Conservation (phyloP, 2,797 vertebrate species). For the Lithobates sylvaticus region DNA sequence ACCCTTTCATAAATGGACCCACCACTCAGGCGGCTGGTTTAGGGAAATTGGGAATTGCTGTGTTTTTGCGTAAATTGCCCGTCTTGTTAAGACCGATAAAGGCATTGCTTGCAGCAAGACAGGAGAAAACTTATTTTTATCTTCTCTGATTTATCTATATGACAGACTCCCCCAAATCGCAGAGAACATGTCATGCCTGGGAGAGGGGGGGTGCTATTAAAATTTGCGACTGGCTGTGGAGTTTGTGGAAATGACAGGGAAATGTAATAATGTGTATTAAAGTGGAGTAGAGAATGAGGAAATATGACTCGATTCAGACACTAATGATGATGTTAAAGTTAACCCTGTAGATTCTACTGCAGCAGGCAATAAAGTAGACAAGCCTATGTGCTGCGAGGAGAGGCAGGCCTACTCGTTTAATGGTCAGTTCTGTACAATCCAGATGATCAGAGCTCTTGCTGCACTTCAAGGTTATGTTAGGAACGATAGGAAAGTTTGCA, state of each 20-base stretch:
- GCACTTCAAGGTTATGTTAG: no score
- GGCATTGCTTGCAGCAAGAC: slow-evolving; percentile 65
- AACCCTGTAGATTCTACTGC: slow-evolving; percentile 11
- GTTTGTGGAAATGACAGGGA: slow-evolving; percentile 53
- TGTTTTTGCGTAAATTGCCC: slow-evolving; percentile 51
- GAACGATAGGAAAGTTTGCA: no score
- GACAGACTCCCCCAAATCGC: slow-evolving; percentile 66
- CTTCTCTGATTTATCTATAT: slow-evolving; percentile 66
- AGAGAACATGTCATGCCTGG: slow-evolving; percentile 31
- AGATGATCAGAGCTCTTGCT: no score
- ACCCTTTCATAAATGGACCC: slow-evolving; percentile 54
- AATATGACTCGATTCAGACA: slow-evolving; percentile 13
- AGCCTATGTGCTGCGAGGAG: background rate
- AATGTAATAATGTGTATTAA: slow-evolving; percentile 43
- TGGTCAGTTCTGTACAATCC: no score
- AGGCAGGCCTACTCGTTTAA: background rate
- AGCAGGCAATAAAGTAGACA: background rate
- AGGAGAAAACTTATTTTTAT: slow-evolving; percentile 70
- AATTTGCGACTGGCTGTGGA: slow-evolving; percentile 32
- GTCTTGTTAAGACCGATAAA: slow-evolving; percentile 63
- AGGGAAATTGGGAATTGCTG: slow-evolving; percentile 54
- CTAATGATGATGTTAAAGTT: slow-evolving; percentile 6
- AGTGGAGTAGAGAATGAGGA: slow-evolving; percentile 27
- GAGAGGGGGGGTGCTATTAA: slow-evolving; percentile 33
- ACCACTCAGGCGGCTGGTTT: slow-evolving; percentile 62